Evolutionary conservation across 2,113 vertebrate species (phyloP).

Genomic region (Nothobranchius furzeri): DNA sequence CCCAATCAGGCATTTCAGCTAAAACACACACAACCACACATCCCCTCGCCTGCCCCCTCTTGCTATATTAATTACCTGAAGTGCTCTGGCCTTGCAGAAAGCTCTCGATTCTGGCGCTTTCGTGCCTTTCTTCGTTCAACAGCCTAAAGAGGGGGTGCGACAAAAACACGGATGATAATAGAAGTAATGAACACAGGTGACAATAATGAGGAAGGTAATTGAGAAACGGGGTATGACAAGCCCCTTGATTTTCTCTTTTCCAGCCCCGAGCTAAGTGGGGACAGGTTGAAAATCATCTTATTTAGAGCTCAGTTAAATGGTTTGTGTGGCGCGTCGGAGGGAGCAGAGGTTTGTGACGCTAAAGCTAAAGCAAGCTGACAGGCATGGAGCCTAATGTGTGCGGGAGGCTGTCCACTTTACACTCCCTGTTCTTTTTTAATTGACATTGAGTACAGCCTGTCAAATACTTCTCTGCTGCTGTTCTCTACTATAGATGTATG

Average conservation of each 20-base stretch:
- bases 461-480: constrained; percentile 29
- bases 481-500: constrained; percentile 1
- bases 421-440: constrained; percentile 29
- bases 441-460: constrained; percentile 33
- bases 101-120: constrained; percentile 74
- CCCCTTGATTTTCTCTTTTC: constrained; percentile 50
- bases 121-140: constrained; percentile 56
- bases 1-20: constrained; percentile 72
- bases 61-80: constrained; percentile 93
- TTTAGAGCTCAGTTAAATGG: constrained; percentile 59
- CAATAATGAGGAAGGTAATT: constrained; percentile 75
- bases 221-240: constrained; percentile 61
- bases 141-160: constrained; percentile 57
- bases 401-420: constrained; percentile 32
- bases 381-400: constrained; percentile 43
- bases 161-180: constrained; percentile 68
- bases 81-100: constrained; percentile 79
- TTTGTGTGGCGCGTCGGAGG: constrained; percentile 34
- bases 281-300: constrained; percentile 66
- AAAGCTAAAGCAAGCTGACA: constrained; percentile 55
- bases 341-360: constrained; percentile 34
- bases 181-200: constrained; percentile 66
- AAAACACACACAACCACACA: constrained; percentile 67
- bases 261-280: constrained; percentile 61
- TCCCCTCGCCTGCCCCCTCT: constrained; percentile 86